A percentile compares a stretch with the other conserved stretches of the same genome.
These are phyloP conservation scores for Aphelocoma coerulescens DNA, from an alignment of 2,113 vertebrate genomes.

Conservation along the genomic window DNA sequence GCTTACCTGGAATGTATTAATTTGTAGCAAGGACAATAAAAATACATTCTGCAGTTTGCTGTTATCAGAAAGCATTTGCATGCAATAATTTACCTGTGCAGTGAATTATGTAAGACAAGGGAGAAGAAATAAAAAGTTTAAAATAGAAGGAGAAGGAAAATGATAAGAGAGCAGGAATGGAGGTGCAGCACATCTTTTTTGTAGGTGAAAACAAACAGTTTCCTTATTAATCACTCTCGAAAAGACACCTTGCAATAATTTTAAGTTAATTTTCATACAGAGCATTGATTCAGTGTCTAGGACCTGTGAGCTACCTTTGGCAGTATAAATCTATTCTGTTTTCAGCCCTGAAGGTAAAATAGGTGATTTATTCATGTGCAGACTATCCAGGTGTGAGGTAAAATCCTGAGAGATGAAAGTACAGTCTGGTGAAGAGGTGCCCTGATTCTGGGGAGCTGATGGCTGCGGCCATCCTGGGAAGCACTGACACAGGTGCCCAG, in stretches of 20 bases:
- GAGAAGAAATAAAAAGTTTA: constrained; percentile 28
- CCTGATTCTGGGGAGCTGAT: not conserved
- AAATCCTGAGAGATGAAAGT: not conserved
- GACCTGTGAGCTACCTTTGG: not conserved
- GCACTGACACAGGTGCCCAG: not conserved
- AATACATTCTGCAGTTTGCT: constrained; percentile 30
- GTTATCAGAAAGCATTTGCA: constrained; percentile 19
- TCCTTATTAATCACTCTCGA: not conserved
- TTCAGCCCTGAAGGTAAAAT: not conserved
- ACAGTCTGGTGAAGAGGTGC: not conserved
- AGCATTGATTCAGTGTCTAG: not conserved
- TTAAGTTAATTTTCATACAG: not conserved
- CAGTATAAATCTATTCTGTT: not conserved
- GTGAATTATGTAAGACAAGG: constrained; percentile 15
- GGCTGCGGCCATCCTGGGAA: not conserved
- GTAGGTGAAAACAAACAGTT: not conserved
- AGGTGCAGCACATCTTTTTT: not conserved
- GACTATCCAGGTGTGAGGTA: not conserved
- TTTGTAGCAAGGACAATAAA: constrained; percentile 48
- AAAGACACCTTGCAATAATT: not conserved
- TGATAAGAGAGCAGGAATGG: not conserved
- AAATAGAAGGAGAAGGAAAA: not conserved
- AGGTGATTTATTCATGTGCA: not conserved
- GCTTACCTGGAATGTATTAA: constrained; percentile 46
- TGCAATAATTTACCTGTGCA: constrained; percentile 9